A percentile compares a stretch with the other conserved stretches of the same genome.
Conservation (phyloP, 2,888 invertebrate species). For the Eristalis intricaria region DNA sequence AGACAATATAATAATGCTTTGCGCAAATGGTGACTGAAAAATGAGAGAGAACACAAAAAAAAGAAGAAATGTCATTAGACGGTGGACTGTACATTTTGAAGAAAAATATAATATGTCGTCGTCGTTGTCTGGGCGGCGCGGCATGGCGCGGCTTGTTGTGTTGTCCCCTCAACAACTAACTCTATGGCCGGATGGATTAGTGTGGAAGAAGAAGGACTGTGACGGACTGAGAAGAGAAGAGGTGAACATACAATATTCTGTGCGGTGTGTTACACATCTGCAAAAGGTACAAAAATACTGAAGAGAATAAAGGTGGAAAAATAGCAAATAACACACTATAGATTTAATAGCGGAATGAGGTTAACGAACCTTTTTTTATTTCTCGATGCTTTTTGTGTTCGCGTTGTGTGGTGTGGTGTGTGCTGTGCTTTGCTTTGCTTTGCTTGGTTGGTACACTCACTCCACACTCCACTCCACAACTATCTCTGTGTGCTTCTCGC, state of each 20-base stretch:
- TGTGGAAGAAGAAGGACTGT: neutral
- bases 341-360: constrained; percentile 74
- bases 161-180: neutral
- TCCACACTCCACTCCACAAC: neutral
- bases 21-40: constrained; percentile 41
- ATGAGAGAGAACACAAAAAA: neutral
- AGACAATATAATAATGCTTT: constrained; percentile 34
- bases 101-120: constrained; percentile 15
- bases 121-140: neutral
- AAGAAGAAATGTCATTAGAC: constrained; percentile 59
- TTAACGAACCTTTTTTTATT: constrained; percentile 76
- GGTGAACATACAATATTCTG: neutral
- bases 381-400: constrained; percentile 66
- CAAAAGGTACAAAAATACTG: constrained; percentile 41
- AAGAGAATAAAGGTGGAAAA: constrained; percentile 63
- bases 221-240: neutral
- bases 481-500: constrained; percentile 37
- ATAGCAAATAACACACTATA: constrained; percentile 63
- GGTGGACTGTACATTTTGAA: constrained; percentile 60
- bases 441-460: constrained; percentile 27
- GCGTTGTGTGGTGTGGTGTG: constrained; percentile 27
- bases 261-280: constrained; percentile 46
- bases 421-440: neutral
- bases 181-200: constrained; percentile 16
- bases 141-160: too few species aligned